Evolutionary conservation across 1,140 invertebrate genomes (phyloP).

Genomic region (Cepaea nemoralis): DNA sequence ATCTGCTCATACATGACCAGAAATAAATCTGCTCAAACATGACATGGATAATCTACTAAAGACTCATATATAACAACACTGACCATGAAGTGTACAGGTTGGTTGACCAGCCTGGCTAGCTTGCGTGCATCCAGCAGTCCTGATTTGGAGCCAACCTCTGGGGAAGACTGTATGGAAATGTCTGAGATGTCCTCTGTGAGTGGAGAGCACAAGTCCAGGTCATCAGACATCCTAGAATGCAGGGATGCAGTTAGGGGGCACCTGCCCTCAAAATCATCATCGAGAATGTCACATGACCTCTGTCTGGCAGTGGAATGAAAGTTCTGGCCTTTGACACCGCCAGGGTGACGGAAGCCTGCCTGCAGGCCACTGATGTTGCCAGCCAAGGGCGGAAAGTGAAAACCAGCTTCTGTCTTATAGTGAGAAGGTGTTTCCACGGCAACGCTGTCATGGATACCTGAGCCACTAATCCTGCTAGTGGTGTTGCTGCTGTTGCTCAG

Average conservation of each 20-base stretch:
- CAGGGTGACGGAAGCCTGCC: neutral
- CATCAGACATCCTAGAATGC: neutral
- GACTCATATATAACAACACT: too few species aligned
- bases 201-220: conserved; percentile 19
- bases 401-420: neutral
- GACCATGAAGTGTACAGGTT: conserved; percentile 53
- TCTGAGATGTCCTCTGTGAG: conserved; percentile 28
- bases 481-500: neutral
- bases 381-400: neutral
- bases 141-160: neutral
- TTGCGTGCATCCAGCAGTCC: conserved; percentile 49
- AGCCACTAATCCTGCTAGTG: neutral
- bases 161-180: conserved; percentile 20
- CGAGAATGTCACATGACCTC: conserved; percentile 34
- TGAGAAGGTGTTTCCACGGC: neutral
- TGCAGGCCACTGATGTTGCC: neutral
- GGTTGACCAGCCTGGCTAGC: conserved; percentile 51
- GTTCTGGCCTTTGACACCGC: neutral
- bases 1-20: too few species aligned
- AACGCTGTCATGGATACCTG: neutral
- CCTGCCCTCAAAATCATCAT: conserved; percentile 13
- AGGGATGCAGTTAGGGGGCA: neutral
- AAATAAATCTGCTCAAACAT: too few species aligned
- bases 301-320: neutral
- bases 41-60: too few species aligned